phyloP scores from a whole-genome alignment of 1,140 invertebrate genomes.

The Brachystomella parvula region DNA sequence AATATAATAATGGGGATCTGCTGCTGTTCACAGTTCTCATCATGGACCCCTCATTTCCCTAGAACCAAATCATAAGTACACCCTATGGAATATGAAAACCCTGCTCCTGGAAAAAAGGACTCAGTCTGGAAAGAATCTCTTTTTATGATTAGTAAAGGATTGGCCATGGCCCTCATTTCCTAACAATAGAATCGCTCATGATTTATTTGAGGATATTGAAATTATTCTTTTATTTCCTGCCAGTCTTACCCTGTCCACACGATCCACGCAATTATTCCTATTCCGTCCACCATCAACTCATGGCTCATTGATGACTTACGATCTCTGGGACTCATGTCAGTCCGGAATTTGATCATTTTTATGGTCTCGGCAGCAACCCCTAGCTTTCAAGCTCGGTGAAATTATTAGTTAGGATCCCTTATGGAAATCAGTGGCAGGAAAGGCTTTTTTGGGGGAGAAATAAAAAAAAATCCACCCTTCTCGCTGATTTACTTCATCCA shows the following conservation, averaged over 20 bases:
- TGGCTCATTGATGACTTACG: conserved; percentile 8
- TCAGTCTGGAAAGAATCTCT: no score
- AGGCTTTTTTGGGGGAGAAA: not conserved
- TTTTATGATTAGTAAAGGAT: conserved; percentile 10
- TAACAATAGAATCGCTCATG: conserved; percentile 4
- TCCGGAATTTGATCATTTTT: not conserved
- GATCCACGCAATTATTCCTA: not conserved
- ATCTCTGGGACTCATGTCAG: not conserved
- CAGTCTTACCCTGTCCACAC: not conserved
- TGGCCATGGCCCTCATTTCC: not conserved
- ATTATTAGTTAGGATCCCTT: not conserved
- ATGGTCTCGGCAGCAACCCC: not conserved
- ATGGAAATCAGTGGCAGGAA: not conserved
- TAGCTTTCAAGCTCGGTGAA: not conserved
- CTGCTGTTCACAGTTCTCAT: no score
- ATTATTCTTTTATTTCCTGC: not conserved
- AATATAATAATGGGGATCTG: no score
- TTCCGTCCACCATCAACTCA: not conserved
- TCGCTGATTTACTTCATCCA: not conserved
- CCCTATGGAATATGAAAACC: no score
- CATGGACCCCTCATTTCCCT: no score
- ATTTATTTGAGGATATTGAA: not conserved
- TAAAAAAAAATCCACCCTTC: not conserved
- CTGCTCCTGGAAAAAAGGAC: no score
- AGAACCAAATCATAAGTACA: no score